Percentiles rank a stretch among this genome's conserved stretches.
Evolutionary conservation across 64 coral and sea anemone species (phyloP).

Genomic region (Montipora capricornis): DNA sequence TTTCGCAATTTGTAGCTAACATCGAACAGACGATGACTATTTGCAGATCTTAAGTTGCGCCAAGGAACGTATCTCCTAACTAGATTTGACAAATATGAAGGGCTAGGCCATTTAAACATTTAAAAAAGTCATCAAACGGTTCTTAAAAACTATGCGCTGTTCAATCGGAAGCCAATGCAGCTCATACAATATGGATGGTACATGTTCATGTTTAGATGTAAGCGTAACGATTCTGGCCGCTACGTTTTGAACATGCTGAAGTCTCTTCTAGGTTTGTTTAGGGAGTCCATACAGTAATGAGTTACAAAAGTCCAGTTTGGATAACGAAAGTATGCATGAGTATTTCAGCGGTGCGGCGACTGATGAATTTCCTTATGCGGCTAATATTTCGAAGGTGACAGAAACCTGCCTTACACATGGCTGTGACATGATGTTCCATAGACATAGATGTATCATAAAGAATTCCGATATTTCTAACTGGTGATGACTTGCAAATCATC

Average conservation of each 20-base stretch:
- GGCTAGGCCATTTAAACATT: background rate
- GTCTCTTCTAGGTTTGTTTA: background rate
- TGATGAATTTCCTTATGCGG: slow-evolving; percentile 13
- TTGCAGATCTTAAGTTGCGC: too few relatives aligned
- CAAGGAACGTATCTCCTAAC: too few relatives aligned
- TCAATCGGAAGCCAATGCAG: background rate
- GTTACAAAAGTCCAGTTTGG: slow-evolving; percentile 28
- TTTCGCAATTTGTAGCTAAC: too few relatives aligned
- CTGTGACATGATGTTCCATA: too few relatives aligned
- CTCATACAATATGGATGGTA: background rate
- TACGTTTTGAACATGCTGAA: background rate
- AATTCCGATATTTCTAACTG: too few relatives aligned
- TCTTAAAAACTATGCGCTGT: background rate
- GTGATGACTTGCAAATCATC: too few relatives aligned
- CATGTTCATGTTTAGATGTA: background rate
- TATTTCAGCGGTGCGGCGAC: background rate
- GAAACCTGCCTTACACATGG: background rate
- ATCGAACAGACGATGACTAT: too few relatives aligned
- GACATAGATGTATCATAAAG: too few relatives aligned
- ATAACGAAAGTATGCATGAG: background rate
- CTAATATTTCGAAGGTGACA: background rate
- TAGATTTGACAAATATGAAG: too few relatives aligned
- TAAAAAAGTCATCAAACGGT: background rate
- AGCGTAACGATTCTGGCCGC: background rate
- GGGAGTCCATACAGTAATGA: slow-evolving; percentile 10